A percentile compares a stretch with the other conserved stretches of the same genome.
These are phyloP conservation scores for Tiaroga cobitis DNA, from an alignment of 2,797 vertebrate species.

Conservation along the genomic window DNA sequence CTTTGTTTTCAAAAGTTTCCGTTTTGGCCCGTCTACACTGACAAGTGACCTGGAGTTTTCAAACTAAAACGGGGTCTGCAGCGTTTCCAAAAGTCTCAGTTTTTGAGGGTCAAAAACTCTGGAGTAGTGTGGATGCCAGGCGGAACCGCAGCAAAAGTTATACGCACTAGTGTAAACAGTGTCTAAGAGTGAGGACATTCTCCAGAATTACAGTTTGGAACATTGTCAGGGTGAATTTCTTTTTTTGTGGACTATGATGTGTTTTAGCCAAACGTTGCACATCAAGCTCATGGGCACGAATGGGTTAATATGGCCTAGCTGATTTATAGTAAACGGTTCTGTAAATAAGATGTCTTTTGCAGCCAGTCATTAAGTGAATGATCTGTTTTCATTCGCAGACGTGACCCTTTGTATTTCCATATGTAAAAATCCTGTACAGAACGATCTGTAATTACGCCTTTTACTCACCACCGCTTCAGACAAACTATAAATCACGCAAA, in stretches of 20 bases:
- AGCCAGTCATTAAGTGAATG: slow-evolving; percentile 28
- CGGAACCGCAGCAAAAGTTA: too few species aligned
- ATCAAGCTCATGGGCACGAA: background rate
- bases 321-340: slow-evolving; percentile 3
- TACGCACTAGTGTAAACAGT: too few species aligned
- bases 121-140: too few species aligned
- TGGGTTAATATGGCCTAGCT: background rate
- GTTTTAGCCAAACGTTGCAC: slow-evolving; percentile 4
- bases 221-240: background rate
- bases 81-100: too few species aligned
- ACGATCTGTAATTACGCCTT: slow-evolving; percentile 33
- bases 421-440: slow-evolving; percentile 15
- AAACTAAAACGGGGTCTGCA: too few species aligned
- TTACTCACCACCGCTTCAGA: slow-evolving; percentile 6
- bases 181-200: too few species aligned
- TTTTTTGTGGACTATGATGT: background rate
- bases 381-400: slow-evolving; percentile 25
- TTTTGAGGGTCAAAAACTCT: too few species aligned
- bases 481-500: slow-evolving; percentile 34
- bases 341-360: slow-evolving; percentile 19
- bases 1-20: too few species aligned
- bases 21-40: too few species aligned
- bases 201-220: too few species aligned
- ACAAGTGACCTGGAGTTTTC: too few species aligned
- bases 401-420: slow-evolving; percentile 31